A percentile compares a stretch with the other conserved stretches of the same genome.
Conservation (phyloP, 2,797 vertebrate species). For the Melanotaenia parkinsoni region DNA sequence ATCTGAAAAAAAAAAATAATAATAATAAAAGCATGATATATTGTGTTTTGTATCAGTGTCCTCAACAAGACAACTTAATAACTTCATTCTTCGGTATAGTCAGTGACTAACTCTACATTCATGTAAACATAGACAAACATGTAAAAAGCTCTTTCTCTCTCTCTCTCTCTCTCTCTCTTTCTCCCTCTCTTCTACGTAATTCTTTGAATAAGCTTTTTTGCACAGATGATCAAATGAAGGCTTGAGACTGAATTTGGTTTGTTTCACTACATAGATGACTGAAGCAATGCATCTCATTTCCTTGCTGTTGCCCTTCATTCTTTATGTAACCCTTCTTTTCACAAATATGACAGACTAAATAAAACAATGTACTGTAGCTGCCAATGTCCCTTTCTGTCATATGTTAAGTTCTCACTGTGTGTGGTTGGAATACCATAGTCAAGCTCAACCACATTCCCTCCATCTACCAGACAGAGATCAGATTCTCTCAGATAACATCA, state of each 20-base stretch:
- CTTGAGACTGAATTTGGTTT: background rate
- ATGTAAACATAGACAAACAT: no score
- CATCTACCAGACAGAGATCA: slow-evolving; percentile 37
- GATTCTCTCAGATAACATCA: slow-evolving; percentile 71
- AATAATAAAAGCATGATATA: no score
- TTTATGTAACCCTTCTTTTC: slow-evolving; percentile 39
- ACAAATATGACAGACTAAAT: slow-evolving; percentile 42
- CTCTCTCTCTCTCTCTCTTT: no score
- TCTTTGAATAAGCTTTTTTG: no score
- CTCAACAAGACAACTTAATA: no score
- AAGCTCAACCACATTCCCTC: slow-evolving; percentile 27
- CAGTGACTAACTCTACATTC: no score
- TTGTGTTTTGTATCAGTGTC: no score
- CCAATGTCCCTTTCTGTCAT: slow-evolving; percentile 20
- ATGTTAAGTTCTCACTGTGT: slow-evolving; percentile 37
- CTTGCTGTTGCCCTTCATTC: slow-evolving; percentile 22
- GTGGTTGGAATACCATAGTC: slow-evolving; percentile 47
- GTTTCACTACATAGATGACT: no score
- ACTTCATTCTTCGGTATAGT: no score
- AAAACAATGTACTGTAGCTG: slow-evolving; percentile 40
- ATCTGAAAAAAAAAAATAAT: no score
- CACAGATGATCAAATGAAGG: background rate
- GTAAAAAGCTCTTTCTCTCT: no score
- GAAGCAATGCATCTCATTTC: slow-evolving; percentile 49
- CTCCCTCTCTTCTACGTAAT: no score